Evolutionary conservation across 2,113 vertebrate species (phyloP).

Genomic region (Danionella cerebrum): DNA sequence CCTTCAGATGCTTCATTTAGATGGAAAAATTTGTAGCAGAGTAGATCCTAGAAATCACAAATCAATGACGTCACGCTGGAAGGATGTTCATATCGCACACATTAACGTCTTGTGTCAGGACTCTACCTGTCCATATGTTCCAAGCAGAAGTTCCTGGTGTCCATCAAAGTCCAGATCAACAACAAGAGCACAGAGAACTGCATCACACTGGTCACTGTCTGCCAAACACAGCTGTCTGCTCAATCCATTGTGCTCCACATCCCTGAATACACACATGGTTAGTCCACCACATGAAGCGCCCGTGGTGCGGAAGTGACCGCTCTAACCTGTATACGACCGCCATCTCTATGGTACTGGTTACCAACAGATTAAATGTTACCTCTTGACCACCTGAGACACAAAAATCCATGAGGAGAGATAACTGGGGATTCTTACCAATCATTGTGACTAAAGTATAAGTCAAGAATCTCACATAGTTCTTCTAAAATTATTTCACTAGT

Average conservation of each 20-base stretch:
- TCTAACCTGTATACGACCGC: constrained; percentile 80
- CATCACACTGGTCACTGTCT: constrained; percentile 79
- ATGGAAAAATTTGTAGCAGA: constrained; percentile 76
- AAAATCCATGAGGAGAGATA: not conserved
- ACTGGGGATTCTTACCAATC: too few relatives aligned
- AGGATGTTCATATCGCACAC: not conserved
- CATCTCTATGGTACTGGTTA: constrained; percentile 79
- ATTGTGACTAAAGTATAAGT: too few relatives aligned
- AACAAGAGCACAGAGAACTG: constrained; percentile 76
- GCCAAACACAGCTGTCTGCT: constrained; percentile 62
- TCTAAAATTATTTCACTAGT: too few relatives aligned
- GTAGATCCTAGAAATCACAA: constrained; percentile 67
- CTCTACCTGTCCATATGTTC: constrained; percentile 74
- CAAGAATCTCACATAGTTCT: too few relatives aligned
- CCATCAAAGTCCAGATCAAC: constrained; percentile 81
- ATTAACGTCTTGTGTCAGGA: not conserved
- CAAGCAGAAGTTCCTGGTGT: constrained; percentile 66
- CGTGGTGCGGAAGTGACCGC: not conserved
- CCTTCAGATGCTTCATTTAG: constrained; percentile 17
- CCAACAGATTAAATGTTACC: constrained; percentile 67
- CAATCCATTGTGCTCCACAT: constrained; percentile 70
- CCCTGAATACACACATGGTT: constrained; percentile 53
- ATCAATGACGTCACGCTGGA: not conserved
- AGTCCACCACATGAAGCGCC: not conserved
- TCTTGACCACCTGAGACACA: not conserved